Evolutionary conservation across 2,797 vertebrate species (phyloP), one percentile per base, ranked within the genome.

Genomic region (Lacerta agilis): DNA sequence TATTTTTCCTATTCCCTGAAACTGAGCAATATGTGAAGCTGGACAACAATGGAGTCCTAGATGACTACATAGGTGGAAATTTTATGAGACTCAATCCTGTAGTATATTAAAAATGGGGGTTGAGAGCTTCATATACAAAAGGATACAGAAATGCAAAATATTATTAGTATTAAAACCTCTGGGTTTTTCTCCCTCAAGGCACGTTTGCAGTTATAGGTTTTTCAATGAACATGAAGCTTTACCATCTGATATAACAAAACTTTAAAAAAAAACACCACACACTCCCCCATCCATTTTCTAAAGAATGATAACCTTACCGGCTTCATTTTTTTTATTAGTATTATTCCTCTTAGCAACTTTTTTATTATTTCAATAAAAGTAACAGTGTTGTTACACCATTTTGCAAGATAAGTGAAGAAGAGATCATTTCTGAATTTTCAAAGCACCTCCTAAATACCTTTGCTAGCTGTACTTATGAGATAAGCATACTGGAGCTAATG

Each of bases 211-310:
- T 94, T 95, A 93, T 95, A 95, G 82, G 79, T 89, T 95, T 94
- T 95, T 90, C 89, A 91, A 91, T 91, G 86, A 94, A 89, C 91
- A 85, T 90, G 94, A 94, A 94, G 90, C 88, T 94, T 94, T 92
- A 92, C 89, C 92, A 93, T 91, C 88, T 94, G 93, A 94, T 95
- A 95, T 94, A 95, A 94, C 94, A 93, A 95, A 94, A 83, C 79
- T 90, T 36, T 9, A 3, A 29, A 8, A 36, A 33, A 36, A n/a
- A n/a, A n/a, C n/a, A 5, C 36, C 13, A 3, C 25, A 71, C 25
- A 33, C 27, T 87, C 92, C 82, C 87, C 71, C 85, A 67, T 91
- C 89, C 89, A 86, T 92, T 93, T 93, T 33, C 90, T 81, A 91
- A 85, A 88, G 43, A 89, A 87, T 29, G 82, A 90, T 90, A 92